phyloP scores from a whole-genome alignment of 2,113 vertebrate species.

The Meleagris gallopavo region DNA sequence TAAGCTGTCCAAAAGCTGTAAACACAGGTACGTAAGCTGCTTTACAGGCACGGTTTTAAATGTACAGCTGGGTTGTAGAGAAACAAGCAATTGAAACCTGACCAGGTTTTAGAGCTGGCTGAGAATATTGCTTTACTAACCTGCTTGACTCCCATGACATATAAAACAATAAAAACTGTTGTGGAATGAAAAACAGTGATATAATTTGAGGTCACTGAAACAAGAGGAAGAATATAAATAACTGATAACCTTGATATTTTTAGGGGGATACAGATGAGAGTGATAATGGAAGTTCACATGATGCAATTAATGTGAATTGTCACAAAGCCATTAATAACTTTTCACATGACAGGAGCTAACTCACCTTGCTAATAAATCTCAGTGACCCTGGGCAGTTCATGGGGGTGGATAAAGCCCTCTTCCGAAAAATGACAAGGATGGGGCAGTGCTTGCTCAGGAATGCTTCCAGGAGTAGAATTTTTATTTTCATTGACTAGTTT shows the following conservation, averaged over 20 bases:
- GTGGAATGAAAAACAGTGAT: neutral
- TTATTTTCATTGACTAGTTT: neutral
- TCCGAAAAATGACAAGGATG: neutral
- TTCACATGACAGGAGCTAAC: neutral
- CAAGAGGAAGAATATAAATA: neutral
- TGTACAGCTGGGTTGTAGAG: neutral
- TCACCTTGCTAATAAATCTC: slow-evolving; percentile 16
- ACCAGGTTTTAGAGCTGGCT: neutral
- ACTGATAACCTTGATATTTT: neutral
- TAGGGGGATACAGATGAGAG: neutral
- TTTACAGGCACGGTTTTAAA: neutral
- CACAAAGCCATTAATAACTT: neutral
- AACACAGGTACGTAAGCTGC: neutral
- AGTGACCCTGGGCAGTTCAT: neutral
- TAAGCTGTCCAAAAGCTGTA: neutral
- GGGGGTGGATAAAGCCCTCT: neutral
- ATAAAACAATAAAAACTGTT: neutral
- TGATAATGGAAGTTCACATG: slow-evolving; percentile 1
- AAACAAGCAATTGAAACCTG: neutral
- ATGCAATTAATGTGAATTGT: slow-evolving; percentile 6
- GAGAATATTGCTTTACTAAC: neutral
- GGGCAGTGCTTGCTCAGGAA: neutral
- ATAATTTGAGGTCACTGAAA: neutral
- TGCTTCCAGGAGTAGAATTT: neutral
- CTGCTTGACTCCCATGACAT: neutral